Evolutionary conservation across 2,113 vertebrate species (phyloP), one percentile per base, ranked within the genome.

Genomic region (Cyanoliseus patagonus): DNA sequence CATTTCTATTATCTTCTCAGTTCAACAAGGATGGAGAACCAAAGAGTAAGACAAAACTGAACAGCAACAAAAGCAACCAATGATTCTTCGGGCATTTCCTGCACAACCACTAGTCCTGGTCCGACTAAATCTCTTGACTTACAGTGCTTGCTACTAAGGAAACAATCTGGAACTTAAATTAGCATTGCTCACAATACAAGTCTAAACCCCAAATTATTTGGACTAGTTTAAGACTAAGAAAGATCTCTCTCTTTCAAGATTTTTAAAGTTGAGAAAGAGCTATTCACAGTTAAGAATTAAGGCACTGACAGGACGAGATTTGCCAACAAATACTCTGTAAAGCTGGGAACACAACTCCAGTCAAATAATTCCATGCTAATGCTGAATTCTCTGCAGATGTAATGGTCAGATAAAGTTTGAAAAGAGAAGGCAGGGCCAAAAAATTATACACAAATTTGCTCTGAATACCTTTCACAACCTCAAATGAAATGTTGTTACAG

Each of bases 151-250:
- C 86, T 95, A 52, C 93, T 94, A 97, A 84, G 93, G 89, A 95
- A 91, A 91, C 59, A 6, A 91, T 73, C 67, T 92, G 95, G 88
- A 95, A 95, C 89, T 94, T 89, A 87, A 90, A 94, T 95, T 92
- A 95, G 78, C 82, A 79, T 95, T 89, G 80, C 70, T 94, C 33
- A 86, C 89, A 91, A 93, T 74, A 67, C 80, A 89, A 85, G 74
- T 27, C 42, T 89, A 94, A 88, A 94, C 30, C 33, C 24, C 66
- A 89, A 91, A 82, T 57, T 37, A 89, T 82, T 66, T 76, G 52
- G 53, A 31, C 69, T 49, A 84, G 46, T 6, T 72, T 80, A 95
- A 85, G 47, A 73, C 35, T 68, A 52, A 76, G 68, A 92, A 95
- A 75, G 55, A 88, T 76, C 64, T 17, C 39, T 83, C 83, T 88